Percentiles rank a stretch among this genome's conserved stretches.
These are phyloP conservation scores for Galaxea fascicularis DNA, from an alignment of 92 coral and sea anemone genomes.

Conservation along the genomic window DNA sequence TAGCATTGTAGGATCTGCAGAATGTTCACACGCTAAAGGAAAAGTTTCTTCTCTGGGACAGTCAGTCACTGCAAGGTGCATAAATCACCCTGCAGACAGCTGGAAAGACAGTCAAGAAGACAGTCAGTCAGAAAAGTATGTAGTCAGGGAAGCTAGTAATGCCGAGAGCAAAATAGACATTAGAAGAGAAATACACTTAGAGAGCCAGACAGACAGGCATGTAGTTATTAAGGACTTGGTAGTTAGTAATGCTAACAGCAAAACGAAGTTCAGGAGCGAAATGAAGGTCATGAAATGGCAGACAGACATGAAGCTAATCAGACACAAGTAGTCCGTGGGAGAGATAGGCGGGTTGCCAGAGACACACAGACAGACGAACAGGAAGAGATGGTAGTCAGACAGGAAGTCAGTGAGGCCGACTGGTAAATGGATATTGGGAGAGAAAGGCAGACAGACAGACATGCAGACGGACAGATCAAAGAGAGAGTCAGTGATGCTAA, in stretches of 20 bases:
- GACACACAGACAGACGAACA: too few relatives aligned
- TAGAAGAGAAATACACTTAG: neutral
- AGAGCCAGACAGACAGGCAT: neutral
- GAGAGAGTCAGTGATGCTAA: too few relatives aligned
- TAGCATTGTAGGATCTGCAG: constrained; percentile 91
- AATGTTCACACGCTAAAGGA: constrained; percentile 96
- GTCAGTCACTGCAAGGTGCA: constrained; percentile 47
- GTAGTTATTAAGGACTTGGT: too few relatives aligned
- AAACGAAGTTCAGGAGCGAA: too few relatives aligned
- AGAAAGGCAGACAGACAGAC: neutral
- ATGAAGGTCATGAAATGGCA: too few relatives aligned
- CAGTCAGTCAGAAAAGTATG: neutral
- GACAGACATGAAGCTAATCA: neutral
- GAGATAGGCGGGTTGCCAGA: too few relatives aligned
- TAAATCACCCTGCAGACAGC: neutral
- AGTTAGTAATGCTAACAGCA: too few relatives aligned
- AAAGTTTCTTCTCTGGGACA: constrained; percentile 89
- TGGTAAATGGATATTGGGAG: too few relatives aligned
- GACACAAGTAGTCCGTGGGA: too few relatives aligned
- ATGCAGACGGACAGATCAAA: neutral
- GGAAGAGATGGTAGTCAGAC: too few relatives aligned
- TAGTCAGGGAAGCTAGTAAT: neutral
- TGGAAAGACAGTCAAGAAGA: neutral
- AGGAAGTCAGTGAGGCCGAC: too few relatives aligned
- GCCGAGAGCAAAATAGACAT: neutral